These are phyloP conservation scores for Perithous albicinctus DNA, from an alignment of 2,888 invertebrate species.

Conservation along the genomic window DNA sequence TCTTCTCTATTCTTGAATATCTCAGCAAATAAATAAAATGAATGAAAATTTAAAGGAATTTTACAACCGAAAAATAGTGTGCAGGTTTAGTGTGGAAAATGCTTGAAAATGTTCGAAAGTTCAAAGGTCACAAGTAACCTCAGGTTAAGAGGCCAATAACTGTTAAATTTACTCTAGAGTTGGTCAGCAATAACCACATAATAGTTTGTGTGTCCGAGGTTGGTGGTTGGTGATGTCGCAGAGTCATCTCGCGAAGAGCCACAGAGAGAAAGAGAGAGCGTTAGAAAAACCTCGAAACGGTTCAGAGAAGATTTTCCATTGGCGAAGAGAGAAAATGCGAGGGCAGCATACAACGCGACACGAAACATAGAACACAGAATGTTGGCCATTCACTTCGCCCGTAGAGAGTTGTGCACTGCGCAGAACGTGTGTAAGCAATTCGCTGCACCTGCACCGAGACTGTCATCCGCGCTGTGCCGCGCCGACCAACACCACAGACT, in stretches of 20 bases:
- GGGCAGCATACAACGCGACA: conserved; percentile 1
- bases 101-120: too few species aligned
- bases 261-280: not conserved
- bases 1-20: too few species aligned
- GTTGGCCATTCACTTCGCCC: conserved; percentile 20
- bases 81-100: too few species aligned
- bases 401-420: conserved; percentile 38
- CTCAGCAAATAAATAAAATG: too few species aligned
- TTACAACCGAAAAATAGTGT: too few species aligned
- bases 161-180: not conserved
- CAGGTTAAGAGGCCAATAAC: not conserved
- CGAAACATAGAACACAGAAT: not conserved
- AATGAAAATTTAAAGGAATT: too few species aligned
- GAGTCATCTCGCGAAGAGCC: too few species aligned
- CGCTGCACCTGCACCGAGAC: conserved; percentile 73
- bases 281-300: conserved; percentile 10
- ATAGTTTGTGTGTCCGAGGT: not conserved
- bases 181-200: not conserved
- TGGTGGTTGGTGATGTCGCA: not conserved
- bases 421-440: conserved; percentile 72
- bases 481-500: conserved; percentile 15
- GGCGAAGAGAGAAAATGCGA: conserved; percentile 36
- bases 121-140: not conserved
- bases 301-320: conserved; percentile 45
- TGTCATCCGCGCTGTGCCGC: conserved; percentile 68